These are phyloP conservation scores for Eumaeus atala DNA, from an alignment of 1,140 invertebrate genomes.

Conservation along the genomic window DNA sequence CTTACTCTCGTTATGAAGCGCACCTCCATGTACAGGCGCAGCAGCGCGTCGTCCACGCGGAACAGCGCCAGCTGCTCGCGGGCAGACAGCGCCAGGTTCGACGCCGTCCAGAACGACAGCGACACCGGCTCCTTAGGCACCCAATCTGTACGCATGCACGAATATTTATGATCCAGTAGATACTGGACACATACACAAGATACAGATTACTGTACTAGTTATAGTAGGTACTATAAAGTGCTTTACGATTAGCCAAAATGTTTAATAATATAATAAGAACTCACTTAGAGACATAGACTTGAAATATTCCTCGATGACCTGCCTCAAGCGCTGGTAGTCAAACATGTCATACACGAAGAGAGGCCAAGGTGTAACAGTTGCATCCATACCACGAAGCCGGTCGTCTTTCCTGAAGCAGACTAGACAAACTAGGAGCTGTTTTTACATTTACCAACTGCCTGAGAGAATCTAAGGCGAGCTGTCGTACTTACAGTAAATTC, in stretches of 20 bases:
- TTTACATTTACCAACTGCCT: too few species aligned
- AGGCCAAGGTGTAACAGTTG: conserved; percentile 75
- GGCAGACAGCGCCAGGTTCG: conserved; percentile 81
- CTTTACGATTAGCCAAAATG: too few species aligned
- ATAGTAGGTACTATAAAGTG: too few species aligned
- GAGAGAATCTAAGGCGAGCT: too few species aligned
- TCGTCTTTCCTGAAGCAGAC: conserved; percentile 27
- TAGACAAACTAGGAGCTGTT: too few species aligned
- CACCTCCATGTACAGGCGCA: conserved; percentile 77
- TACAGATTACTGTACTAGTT: too few species aligned
- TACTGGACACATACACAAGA: too few species aligned
- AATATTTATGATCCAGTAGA: too few species aligned
- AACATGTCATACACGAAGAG: conserved; percentile 82
- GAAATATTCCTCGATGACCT: conserved; percentile 41
- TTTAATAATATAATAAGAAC: conserved; percentile 8
- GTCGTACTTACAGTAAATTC: too few species aligned
- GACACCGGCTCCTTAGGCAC: conserved; percentile 80
- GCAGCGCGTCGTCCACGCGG: conserved; percentile 78
- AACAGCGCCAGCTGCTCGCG: conserved; percentile 77
- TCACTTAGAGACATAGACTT: conserved; percentile 24
- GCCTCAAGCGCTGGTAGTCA: conserved; percentile 69
- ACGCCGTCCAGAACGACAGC: conserved; percentile 86
- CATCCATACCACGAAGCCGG: conserved; percentile 58
- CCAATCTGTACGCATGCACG: neutral
- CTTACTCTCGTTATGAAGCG: conserved; percentile 37